Conservation (phyloP, 2,888 invertebrate species). For the Tenthredo distinguenda region DNA sequence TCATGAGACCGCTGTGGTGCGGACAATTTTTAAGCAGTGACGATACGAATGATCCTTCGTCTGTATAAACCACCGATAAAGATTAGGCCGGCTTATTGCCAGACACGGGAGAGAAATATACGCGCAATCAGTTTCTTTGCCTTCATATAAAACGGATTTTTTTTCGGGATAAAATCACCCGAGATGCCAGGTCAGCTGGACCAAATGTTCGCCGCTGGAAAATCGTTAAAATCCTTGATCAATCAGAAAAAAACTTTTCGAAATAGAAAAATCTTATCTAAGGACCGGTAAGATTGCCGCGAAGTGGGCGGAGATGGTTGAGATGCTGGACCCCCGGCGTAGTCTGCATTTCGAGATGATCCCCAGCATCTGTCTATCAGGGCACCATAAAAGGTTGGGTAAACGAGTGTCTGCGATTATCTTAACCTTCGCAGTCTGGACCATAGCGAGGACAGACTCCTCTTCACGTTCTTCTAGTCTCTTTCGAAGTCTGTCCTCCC, state of each 20-base stretch:
- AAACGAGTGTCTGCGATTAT: conserved; percentile 49
- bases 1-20: conserved; percentile 57
- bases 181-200: background rate
- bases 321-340: conserved; percentile 62
- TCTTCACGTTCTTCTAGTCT: background rate
- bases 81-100: background rate
- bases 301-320: conserved; percentile 64
- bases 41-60: background rate
- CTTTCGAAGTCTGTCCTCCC: background rate
- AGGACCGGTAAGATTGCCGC: conserved; percentile 40
- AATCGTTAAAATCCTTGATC: background rate
- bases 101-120: background rate
- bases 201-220: background rate
- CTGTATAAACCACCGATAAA: background rate
- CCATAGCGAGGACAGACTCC: conserved; percentile 62
- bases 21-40: background rate
- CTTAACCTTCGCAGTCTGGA: conserved; percentile 56
- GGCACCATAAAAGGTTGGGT: conserved; percentile 60
- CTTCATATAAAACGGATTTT: background rate
- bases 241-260: background rate
- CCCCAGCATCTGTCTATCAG: conserved; percentile 72
- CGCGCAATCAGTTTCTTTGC: background rate
- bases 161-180: background rate
- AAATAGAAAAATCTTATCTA: background rate
- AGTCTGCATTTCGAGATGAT: conserved; percentile 73